Evolutionary conservation across 2,888 invertebrate species (phyloP), one percentile per base, ranked within the genome.

Genomic region (Eumacrocentrus americanus): DNA sequence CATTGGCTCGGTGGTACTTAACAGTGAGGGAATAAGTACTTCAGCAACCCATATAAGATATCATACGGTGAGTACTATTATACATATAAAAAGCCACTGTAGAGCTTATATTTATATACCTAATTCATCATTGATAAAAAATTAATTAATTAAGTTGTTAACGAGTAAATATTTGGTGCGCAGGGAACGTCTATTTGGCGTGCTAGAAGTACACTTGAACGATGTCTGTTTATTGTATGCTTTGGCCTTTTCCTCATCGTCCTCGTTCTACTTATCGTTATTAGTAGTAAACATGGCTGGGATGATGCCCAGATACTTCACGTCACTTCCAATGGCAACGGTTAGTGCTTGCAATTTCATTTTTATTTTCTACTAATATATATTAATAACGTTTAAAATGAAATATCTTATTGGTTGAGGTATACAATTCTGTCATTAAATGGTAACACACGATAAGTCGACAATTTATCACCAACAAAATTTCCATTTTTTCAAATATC

Each of bases 31-130:
- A 0, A 89, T 91, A 42, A 86, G 89, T 48, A 87, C 90, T 1
- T 91, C 91, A 0, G 89, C 91, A 9, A 92, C 92, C 44, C 92
- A 92, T 73, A 91, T 93, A 72, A 84, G 92, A 65, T 93, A 92
- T 79, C 90, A 91, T 72, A 88, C 91, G 76, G 89, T 89, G 64
- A 85, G 87, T 82, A 22, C 2, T 16, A 14, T 37, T 0, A n/a
- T 16, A 12, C 9, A 40, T 40, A 14, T n/a, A 38, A n/a, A n/a
- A n/a, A n/a, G n/a, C n/a, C n/a, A n/a, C n/a, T n/a, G n/a, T 23
- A 23, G 14, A 20, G 6, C 2, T 44, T 20, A 7, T 20, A 18
- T 40, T 2, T 5, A 11, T 40, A 18, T 6, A 35, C 20, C 23
- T 20, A 16, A 9, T 20, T 18, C 16, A 18, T 52, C 6, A 35